These are phyloP conservation scores for Lasioglossum lativentre DNA, from an alignment of 2,888 invertebrate species.

Conservation along the genomic window DNA sequence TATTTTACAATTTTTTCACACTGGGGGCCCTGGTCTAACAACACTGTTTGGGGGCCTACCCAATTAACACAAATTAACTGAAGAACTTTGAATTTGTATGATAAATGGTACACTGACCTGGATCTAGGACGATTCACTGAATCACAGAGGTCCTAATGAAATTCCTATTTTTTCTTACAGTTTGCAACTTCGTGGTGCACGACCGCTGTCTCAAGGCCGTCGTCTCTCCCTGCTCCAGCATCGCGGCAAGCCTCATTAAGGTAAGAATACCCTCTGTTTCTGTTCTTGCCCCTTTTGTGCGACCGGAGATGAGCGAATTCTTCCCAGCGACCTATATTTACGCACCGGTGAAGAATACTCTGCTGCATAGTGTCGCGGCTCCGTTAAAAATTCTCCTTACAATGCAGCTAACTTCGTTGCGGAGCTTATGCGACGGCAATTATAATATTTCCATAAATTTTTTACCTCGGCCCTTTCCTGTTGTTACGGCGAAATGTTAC, in stretches of 20 bases:
- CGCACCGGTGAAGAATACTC: constrained; percentile 35
- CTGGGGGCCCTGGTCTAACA: no score
- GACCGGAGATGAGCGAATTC: constrained; percentile 44
- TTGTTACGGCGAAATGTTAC: not conserved
- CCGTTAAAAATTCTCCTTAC: constrained; percentile 24
- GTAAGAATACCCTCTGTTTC: constrained; percentile 85
- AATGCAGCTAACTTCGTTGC: constrained; percentile 8
- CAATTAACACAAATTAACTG: no score
- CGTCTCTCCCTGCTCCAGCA: constrained; percentile 99
- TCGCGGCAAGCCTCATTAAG: constrained; percentile 99
- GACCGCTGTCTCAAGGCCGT: constrained; percentile 99
- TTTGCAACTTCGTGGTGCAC: constrained; percentile 99
- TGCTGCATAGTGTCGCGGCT: constrained; percentile 18
- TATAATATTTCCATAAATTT: not conserved
- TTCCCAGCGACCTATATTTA: constrained; percentile 54
- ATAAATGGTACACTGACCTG: not conserved
- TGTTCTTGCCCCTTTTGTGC: constrained; percentile 37
- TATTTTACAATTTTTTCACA: not conserved
- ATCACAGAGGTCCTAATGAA: not conserved
- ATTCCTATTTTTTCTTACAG: constrained; percentile 88
- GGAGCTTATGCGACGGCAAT: not conserved
- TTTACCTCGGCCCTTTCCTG: not conserved
- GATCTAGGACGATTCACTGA: not conserved
- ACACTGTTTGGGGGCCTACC: no score
- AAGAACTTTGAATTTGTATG: not conserved